phyloP scores from a whole-genome alignment of 1,140 invertebrate species.

The Parasteatoda tepidariorum region DNA sequence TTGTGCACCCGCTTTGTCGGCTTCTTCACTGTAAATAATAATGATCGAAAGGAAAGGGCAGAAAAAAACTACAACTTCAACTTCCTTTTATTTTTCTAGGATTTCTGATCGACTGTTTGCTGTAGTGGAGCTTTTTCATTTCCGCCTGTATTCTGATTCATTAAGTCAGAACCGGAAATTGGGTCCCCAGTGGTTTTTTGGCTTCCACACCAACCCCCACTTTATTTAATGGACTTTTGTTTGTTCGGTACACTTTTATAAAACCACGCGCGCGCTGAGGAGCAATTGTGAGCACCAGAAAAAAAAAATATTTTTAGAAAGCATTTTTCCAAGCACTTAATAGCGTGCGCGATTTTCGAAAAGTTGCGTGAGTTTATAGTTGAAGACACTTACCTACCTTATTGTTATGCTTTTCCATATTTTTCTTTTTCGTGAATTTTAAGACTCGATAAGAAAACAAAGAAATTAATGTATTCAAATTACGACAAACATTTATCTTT shows the following conservation, averaged over 20 bases:
- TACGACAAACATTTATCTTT: no score
- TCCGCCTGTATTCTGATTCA: slow-evolving; percentile 57
- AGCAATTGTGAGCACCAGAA: slow-evolving; percentile 37
- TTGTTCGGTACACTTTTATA: slow-evolving; percentile 47
- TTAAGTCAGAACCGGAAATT: slow-evolving; percentile 50
- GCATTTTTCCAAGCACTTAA: slow-evolving; percentile 34
- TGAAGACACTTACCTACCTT: no score
- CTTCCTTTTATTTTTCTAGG: slow-evolving; percentile 20
- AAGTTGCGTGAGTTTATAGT: no score
- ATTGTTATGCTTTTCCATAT: no score
- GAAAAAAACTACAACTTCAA: not conserved
- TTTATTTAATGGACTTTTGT: slow-evolving; percentile 58
- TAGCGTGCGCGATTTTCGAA: not conserved
- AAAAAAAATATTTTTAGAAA: slow-evolving; percentile 14
- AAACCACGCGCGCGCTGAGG: not conserved
- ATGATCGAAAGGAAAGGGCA: slow-evolving; percentile 22
- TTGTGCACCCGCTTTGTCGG: slow-evolving; percentile 57
- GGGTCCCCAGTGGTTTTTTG: slow-evolving; percentile 55
- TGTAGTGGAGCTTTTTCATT: slow-evolving; percentile 52
- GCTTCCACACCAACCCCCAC: slow-evolving; percentile 38
- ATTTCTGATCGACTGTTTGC: slow-evolving; percentile 58
- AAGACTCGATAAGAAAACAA: no score
- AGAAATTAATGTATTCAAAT: no score
- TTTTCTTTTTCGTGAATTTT: no score
- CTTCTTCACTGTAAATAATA: slow-evolving; percentile 59